Evolutionary conservation across 2,888 invertebrate species (phyloP), one percentile per base, ranked within the genome.

Genomic region (Calameuta filiformis): DNA sequence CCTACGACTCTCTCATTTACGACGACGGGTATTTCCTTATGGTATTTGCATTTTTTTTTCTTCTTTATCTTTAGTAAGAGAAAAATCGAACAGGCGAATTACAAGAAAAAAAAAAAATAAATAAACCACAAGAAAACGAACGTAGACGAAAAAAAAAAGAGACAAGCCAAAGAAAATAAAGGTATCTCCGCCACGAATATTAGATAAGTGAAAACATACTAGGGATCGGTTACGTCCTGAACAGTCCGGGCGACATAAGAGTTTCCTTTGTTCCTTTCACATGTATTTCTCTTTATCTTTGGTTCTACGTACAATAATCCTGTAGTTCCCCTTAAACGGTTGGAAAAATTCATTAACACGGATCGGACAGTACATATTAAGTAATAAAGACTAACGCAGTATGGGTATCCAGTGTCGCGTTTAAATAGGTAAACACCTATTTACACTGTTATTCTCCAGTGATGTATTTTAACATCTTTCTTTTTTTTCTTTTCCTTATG

Each of bases 331-430:
- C 9, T 56, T 23, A 9, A 23, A 56, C 56, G 56, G 56, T 56
- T 56, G 9, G 56, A 56, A 56, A 56, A 56, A 56, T 56, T 56
- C 56, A 56, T 23, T 56, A 23, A 56, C 15, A 15, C 56, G 23
- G 1, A 23, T 56, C 56, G 56, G 56, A 56, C 9, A 56, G 35
- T 79, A 76, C 77, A 79, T 56, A 81, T 80, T 79, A 83, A 83
- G 82, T 81, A 81, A 85, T 83, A 81, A 86, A 83, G 80, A 82
- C 81, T 83, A 83, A 85, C 84, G 79, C 81, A 85, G 82, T 83
- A 82, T 85, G 83, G 80, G 80, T 82, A 2, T 56, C 23, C 56
- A 56, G 56, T 56, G 56, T 56, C 56, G 56, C 56, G 23, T 56
- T 56, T 56, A 23, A 56, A 56, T 56, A 56, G 56, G 23, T 56